A percentile compares a stretch with the other conserved stretches of the same genome.
Conservation (phyloP, 2,113 vertebrate genomes). For the Myiopsitta monachus region DNA sequence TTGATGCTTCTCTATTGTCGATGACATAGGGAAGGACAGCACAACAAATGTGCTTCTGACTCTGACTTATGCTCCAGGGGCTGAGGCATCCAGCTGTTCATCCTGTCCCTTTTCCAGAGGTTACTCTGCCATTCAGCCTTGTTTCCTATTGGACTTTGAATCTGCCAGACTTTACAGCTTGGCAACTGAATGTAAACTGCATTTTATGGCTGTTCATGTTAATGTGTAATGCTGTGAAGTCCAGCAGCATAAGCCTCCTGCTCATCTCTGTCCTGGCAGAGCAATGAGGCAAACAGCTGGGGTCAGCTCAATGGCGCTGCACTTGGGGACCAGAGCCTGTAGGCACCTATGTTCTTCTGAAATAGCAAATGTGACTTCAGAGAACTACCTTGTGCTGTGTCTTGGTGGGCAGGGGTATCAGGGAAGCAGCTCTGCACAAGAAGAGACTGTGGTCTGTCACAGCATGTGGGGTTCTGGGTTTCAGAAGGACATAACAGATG, state of each 20-base stretch:
- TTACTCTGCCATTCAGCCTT: background rate
- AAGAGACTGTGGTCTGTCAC: background rate
- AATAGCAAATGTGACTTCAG: background rate
- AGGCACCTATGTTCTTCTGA: background rate
- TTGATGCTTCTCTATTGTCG: background rate
- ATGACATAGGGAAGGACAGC: background rate
- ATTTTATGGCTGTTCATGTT: background rate
- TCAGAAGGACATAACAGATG: background rate
- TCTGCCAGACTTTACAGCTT: background rate
- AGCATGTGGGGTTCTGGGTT: background rate
- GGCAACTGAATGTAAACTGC: background rate
- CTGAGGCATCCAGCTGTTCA: conserved; percentile 23
- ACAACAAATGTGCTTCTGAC: background rate
- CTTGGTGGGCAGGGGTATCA: rapidly evolving
- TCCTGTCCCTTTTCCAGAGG: conserved; percentile 1
- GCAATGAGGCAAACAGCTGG: background rate
- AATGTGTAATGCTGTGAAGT: background rate
- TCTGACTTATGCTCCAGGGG: background rate
- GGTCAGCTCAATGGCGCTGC: background rate
- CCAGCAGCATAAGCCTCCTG: background rate
- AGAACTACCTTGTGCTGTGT: rapidly evolving
- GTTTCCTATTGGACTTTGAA: conserved; percentile 3
- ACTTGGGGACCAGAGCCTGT: background rate
- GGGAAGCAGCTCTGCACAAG: background rate
- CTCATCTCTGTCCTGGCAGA: background rate